phyloP scores from a whole-genome alignment of 2,113 vertebrate genomes.

The Alethe castanea region DNA sequence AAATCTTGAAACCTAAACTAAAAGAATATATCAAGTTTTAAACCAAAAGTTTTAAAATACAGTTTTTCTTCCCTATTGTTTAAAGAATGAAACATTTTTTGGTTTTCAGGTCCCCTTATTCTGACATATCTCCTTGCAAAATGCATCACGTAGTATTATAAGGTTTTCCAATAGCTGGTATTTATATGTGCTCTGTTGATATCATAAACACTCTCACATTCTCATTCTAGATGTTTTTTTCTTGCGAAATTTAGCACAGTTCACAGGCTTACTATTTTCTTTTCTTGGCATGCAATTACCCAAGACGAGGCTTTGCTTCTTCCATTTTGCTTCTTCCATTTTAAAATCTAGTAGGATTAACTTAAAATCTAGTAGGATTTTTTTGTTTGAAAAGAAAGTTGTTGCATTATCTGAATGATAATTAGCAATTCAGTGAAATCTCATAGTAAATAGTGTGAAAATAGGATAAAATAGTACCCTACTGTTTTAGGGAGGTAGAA shows the following conservation, averaged over 20 bases:
- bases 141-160: background rate
- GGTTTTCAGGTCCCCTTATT: background rate
- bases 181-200: background rate
- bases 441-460: background rate
- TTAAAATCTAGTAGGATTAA: background rate
- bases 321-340: background rate
- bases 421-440: background rate
- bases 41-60: background rate
- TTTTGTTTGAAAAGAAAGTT: background rate
- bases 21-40: background rate
- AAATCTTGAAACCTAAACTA: fast-evolving
- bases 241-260: background rate
- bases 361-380: background rate
- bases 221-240: background rate
- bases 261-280: background rate
- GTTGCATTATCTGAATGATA: background rate
- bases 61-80: background rate
- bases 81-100: background rate
- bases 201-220: background rate
- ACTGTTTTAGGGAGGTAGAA: background rate
- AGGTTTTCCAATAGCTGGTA: background rate
- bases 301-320: background rate
- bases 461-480: background rate
- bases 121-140: background rate
- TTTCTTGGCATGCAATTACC: background rate